Base-by-base conservation (phyloP, 2,797 vertebrate species). In the Stomatorhinus walkeri region DNA sequence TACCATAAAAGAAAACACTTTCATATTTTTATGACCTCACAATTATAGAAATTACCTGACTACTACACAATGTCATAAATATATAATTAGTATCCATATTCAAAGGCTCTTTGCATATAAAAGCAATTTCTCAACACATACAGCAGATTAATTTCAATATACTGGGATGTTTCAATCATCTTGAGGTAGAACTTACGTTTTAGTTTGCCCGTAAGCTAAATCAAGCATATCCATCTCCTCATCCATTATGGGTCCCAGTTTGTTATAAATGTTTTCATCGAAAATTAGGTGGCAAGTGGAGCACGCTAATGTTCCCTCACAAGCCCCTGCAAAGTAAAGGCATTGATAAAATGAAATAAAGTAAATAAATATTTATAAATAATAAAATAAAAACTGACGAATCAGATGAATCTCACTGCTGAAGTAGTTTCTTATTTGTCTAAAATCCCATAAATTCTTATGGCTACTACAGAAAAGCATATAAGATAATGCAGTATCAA, bases 141-240 rank as follows among this genome's bases (percentile, higher is more conserved):
- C 6, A 19, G 72, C 36, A 43, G 7, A 43, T 79, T 19, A 16
- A 40, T 79, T 36, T 79, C 36, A 6, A 40, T 79, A 79, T 79
- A 40, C 5, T 40, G 19, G 2, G 72, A 43, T 16, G 4, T 43
- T 79, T 79, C 32, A 79, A 79, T 43, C 32, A 79, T 19, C 1
- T 43, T 43, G 32, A n/a, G 5, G 36, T 79, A 40, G 6, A 12
- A 56, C 93, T 93, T 94, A 96, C 95, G 93, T 96, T 85, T 94
- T 92, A 4, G 93, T 95, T 87, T 96, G 92, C 9, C 95, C 96
- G 0, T 94, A 96, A 0, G 96, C 95, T 91, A 96, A 91, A 90
- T 96, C 95, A 90, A 97, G 90, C 94, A 96, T 96, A 89, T 96
- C 95, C 90, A 95, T 84, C 89, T 96, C 96, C 46, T 96, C 96